phyloP scores from a whole-genome alignment of 2,797 vertebrate genomes.

The Squalus acanthias region DNA sequence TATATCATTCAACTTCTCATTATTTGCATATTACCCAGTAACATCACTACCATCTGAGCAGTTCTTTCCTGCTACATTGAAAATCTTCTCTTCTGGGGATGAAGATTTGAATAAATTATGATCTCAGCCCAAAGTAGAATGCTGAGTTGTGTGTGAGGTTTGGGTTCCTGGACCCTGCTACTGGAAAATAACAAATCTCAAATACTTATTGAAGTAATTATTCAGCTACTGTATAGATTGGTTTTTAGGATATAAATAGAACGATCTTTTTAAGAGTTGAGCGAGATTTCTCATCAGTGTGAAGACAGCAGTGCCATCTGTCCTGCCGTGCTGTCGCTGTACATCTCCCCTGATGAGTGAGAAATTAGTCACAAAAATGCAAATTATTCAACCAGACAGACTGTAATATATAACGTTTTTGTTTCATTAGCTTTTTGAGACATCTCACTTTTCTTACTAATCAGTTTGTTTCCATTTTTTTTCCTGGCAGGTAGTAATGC shows the following conservation, averaged over 20 bases:
- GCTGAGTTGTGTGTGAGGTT: neutral
- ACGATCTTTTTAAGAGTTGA: neutral
- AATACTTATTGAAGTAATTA: neutral
- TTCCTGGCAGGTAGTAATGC: neutral
- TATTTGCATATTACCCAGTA: neutral
- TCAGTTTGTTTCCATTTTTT: neutral
- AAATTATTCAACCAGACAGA: neutral
- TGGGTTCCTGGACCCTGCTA: neutral
- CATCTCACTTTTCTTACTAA: neutral
- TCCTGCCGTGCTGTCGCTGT: neutral
- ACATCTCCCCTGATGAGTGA: neutral
- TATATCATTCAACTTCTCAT: neutral
- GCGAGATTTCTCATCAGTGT: neutral
- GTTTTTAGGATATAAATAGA: neutral
- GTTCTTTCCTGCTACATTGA: neutral
- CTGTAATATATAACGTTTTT: neutral
- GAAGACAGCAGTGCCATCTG: neutral
- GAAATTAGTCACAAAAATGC: constrained; percentile 8
- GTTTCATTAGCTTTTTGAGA: neutral
- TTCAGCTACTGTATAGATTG: neutral
- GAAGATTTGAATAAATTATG: neutral
- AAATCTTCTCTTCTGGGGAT: neutral
- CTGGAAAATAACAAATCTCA: neutral
- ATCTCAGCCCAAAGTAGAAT: neutral
- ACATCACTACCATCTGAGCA: neutral